Base-by-base conservation (phyloP, 2,888 invertebrate species). In the Thecophora atra region DNA sequence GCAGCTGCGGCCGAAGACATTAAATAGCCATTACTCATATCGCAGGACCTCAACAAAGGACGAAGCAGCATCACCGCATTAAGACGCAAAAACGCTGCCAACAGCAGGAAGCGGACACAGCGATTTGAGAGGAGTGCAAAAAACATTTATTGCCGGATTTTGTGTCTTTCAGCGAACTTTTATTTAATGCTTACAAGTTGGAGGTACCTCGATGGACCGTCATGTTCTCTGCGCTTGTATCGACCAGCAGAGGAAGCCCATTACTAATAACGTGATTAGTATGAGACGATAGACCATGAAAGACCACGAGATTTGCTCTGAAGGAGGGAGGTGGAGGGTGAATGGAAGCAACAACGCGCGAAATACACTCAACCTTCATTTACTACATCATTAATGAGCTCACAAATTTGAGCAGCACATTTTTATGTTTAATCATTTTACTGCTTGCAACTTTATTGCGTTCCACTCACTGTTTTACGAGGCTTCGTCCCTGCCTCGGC, bases 1-100 rank as follows among this genome's bases (percentile, higher is more conserved):
- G 37, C 19, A 19, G 24, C 52, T 51, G 21, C 21, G 42, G 56
- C 42, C 54, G 52, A 72, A 64, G 71, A 73, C 74, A 74, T 74
- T 74, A 74, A 74, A 74, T 74, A 71, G 66, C 71, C 73, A 74
- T 74, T 73, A 74, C 73, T 74, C 73, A 74, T 73, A 60, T 37
- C 60, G 60, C 58, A 37, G 56, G 26, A 2, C 17, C n/a, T 30
- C 7, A 52, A 52, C 52, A 52, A 0, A 17, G n/a, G 44, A 37
- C 15, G 30, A n/a, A 5, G 30, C 67, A 30, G 37, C n/a, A 67
- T 47, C 30, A 17, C 26, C 26, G 13, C 26, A 26, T 51, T 24
- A 52, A 51, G 52, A 17, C n/a, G 28, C n/a, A 28, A 8, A 66
- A 30, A 8, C 11, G 3, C 26, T 19, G 17, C 24, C 17, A 47